These are phyloP conservation scores for Clupea harengus DNA, from an alignment of 2,113 vertebrate species.

Conservation along the genomic window DNA sequence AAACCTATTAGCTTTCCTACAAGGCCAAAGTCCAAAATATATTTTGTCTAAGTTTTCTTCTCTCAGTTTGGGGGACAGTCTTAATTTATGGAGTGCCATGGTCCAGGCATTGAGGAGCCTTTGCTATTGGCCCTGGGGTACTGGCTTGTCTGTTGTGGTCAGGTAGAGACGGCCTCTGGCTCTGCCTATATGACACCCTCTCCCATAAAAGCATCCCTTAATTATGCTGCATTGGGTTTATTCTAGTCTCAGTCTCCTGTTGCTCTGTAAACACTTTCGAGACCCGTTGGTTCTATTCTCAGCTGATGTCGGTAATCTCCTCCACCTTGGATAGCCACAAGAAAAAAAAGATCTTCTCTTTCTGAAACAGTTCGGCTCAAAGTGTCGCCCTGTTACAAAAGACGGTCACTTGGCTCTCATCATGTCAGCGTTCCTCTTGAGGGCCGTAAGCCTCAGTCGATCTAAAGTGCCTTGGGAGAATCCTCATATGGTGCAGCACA, in stretches of 20 bases:
- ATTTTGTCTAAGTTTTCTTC: neutral
- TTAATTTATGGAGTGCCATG: neutral
- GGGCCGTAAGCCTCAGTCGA: neutral
- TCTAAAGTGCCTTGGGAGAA: neutral
- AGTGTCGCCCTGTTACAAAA: neutral
- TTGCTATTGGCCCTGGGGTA: neutral
- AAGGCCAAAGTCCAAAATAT: neutral
- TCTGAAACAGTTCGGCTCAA: neutral
- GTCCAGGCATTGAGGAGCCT: neutral
- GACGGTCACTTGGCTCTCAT: neutral
- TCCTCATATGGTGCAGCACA: neutral
- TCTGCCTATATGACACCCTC: neutral
- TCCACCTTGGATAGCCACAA: neutral
- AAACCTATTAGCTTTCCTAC: no score
- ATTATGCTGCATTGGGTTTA: neutral
- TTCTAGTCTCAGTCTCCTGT: neutral
- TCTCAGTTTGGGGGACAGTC: neutral
- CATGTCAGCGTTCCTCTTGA: neutral
- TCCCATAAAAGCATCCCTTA: neutral
- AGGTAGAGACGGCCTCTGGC: conserved; percentile 14
- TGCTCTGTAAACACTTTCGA: neutral
- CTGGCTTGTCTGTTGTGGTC: neutral
- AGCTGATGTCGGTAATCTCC: neutral
- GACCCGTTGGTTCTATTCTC: neutral
- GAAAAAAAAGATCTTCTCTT: no score